Base-by-base conservation (phyloP, 2,113 vertebrate genomes). In the Eptesicus fuscus region DNA sequence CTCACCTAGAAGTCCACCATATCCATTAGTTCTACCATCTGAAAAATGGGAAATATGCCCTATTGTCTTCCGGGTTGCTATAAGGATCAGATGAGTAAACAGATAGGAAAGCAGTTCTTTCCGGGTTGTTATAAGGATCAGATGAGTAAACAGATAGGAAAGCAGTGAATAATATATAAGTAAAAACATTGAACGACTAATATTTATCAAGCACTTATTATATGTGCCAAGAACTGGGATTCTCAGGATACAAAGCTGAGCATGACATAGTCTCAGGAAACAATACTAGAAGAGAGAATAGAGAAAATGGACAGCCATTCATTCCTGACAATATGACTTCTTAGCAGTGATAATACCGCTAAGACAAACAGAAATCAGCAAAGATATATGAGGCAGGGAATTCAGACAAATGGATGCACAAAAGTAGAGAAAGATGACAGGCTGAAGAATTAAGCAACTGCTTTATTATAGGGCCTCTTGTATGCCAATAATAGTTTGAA, bases 101-200 rank as follows among this genome's bases (percentile, higher is more conserved):
- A 85, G 3, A 56, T 23, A 93, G 40, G 40, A 92, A 86, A 78
- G 37, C 51, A 78, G 30, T 74, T 89, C 67, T 78, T 63, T 85
- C 44, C 32, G 22, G 35, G 30, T 67, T 91, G 42, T 85, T 67
- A 78, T 30, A 93, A 85, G 35, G 67, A 76, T 90, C 44, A 59
- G 40, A 88, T 35, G 59, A 77, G 70, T 91, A 93, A 91, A 89
- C 13, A 84, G 2, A 53, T 16, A 93, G 44, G 37, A 91, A 80
- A 91, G 53, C 51, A 88, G 61, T 9, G 9, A 96, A 28, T 91
- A 77, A 90, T 79, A 56, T 53, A 93, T 91, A 83, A 76, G 67
- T 85, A 94, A 95, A 94, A 95, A 88, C 18, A 93, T 7, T 25
- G 56, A 92, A 23, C 25, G 53, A 87, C 28, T 87, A 88, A 91